Percentiles rank a stretch among this genome's conserved stretches.
Conservation (phyloP, 2,113 vertebrate genomes). For the Opisthocomus hoazin region DNA sequence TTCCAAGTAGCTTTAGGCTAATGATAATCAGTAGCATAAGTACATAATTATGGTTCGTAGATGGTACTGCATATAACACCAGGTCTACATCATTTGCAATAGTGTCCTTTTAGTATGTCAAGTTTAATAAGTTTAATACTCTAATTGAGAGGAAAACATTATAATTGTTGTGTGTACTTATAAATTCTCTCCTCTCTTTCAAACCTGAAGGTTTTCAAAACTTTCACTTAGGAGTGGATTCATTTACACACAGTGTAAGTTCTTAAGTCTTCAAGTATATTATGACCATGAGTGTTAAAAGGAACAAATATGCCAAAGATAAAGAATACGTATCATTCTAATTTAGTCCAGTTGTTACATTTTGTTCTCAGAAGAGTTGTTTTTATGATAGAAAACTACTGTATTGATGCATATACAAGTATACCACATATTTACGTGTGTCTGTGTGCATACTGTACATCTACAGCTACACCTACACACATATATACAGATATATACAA, state of each 20-base stretch:
- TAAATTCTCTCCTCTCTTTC: constrained; percentile 26
- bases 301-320: not conserved
- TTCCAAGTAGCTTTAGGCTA: constrained; percentile 33
- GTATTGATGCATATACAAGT: not conserved
- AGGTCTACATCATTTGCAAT: constrained; percentile 24
- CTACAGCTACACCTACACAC: not conserved
- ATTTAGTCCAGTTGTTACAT: not conserved
- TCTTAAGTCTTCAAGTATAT: not conserved
- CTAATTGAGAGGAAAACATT: constrained; percentile 33
- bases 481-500: not conserved
- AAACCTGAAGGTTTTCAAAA: constrained; percentile 33
- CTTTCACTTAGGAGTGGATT: constrained; percentile 9
- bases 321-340: not conserved
- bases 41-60: constrained; percentile 45
- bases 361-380: not conserved
- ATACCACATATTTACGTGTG: fast-evolving
- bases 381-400: not conserved
- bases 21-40: constrained; percentile 49
- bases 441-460: not conserved
- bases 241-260: not conserved
- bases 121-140: constrained; percentile 48
- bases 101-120: constrained; percentile 57
- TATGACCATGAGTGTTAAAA: not conserved
- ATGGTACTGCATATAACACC: not conserved
- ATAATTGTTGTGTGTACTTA: constrained; percentile 44